These are phyloP conservation scores for Periplaneta americana DNA, from an alignment of 1,140 invertebrate species.

Conservation along the genomic window DNA sequence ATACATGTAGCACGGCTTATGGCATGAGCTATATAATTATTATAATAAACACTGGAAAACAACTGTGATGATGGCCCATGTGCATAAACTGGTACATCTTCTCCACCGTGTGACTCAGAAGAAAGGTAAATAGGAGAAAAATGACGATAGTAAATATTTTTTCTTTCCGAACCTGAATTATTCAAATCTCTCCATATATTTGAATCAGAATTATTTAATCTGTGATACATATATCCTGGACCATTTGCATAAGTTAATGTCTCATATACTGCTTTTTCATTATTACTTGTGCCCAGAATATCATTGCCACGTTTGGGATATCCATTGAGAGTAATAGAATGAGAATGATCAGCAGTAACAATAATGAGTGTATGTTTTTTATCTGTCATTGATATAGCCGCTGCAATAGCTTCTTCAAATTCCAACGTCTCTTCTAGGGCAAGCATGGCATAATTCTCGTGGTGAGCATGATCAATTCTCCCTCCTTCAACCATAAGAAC, in stretches of 20 bases:
- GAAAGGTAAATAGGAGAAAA: too few relatives aligned
- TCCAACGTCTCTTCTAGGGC: slow-evolving; percentile 64
- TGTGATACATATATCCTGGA: slow-evolving; percentile 41
- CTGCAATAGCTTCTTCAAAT: slow-evolving; percentile 58
- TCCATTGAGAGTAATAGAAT: slow-evolving; percentile 60
- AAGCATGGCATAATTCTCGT: slow-evolving; percentile 58
- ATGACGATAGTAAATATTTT: too few relatives aligned
- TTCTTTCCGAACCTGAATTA: too few relatives aligned
- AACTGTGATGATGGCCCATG: slow-evolving; percentile 63
- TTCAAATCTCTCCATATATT: too few relatives aligned
- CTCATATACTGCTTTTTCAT: slow-evolving; percentile 35
- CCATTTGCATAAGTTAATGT: slow-evolving; percentile 57
- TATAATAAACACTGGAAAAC: slow-evolving; percentile 69
- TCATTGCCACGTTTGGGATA: slow-evolving; percentile 56
- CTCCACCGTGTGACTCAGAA: slow-evolving; percentile 53
- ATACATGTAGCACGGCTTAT: slow-evolving; percentile 60
- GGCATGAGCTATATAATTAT: slow-evolving; percentile 71
- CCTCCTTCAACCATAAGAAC: slow-evolving; percentile 47
- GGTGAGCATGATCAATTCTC: slow-evolving; percentile 78
- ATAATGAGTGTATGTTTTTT: slow-evolving; percentile 61
- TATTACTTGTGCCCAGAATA: slow-evolving; percentile 42
- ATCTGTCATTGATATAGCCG: slow-evolving; percentile 47
- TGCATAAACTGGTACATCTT: slow-evolving; percentile 41
- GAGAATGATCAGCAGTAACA: slow-evolving; percentile 73
- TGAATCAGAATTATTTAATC: too few relatives aligned